Base-by-base conservation (phyloP, 2,113 vertebrate species). In the Dicaeum eximium region DNA sequence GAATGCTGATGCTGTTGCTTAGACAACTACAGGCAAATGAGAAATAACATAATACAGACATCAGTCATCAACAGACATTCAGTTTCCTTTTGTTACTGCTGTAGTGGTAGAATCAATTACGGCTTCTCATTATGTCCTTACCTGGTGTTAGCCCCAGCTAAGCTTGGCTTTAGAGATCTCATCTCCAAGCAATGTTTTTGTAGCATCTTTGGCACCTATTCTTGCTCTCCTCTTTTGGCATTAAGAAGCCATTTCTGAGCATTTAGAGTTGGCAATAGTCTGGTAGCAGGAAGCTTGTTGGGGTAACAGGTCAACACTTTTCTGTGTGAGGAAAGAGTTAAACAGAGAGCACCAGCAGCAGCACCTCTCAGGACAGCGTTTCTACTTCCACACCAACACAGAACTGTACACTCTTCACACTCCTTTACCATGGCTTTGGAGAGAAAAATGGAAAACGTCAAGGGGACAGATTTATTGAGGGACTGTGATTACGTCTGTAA, bases 331-430 rank as follows among this genome's bases (percentile, higher is more conserved):
- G 48, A 37, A 54, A 54, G 31, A 24, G 48, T 64, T 54, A 44
- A 65, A 19, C 48, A 35, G 20, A 35, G 47, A 50, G 13, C 23
- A 33, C 1, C 74, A 35, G 33, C 75, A 24, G 23, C 45, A 77
- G 7, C 5, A 4, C 7, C 9, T 31, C 56, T 31, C n/a, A 24
- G 42, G n/a, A 23, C 72, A 48, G n/a, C 11, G 7, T 14, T 79
- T 54, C 75, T 35, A 8, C 48, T 44, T 28, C 38, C 24, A 2
- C 38, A 24, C 12, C 60, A 44, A 10, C 75, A 53, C 15, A 35
- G 31, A 24, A 8, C 47, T 42, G 47, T 0, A 5, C 31, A 35
- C 19, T 53, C 60, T 14, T 5, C 75, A 44, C 0, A 0, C 24
- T 64, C 60, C 24, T 44, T 44, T 18, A 4, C 25, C 60, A 19